phyloP scores from a whole-genome alignment of 2,797 vertebrate genomes.

The Liasis olivaceus region DNA sequence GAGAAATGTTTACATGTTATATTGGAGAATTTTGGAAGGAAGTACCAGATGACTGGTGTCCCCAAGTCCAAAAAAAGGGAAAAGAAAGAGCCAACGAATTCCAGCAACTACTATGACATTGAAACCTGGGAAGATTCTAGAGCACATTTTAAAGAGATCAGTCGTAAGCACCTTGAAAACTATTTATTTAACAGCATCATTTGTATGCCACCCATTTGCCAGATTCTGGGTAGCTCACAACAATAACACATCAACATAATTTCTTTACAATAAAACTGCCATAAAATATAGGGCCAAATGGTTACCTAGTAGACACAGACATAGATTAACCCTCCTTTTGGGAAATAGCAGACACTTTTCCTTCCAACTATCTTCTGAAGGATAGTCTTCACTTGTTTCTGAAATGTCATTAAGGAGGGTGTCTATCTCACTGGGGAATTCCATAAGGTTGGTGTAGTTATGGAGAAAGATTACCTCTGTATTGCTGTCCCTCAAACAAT shows the following conservation, averaged over 20 bases:
- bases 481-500: not conserved
- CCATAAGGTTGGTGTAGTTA: not conserved
- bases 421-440: not conserved
- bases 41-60: not conserved
- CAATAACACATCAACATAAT: not conserved
- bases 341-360: not conserved
- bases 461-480: not conserved
- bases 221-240: not conserved
- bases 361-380: not conserved
- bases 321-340: not conserved
- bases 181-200: not conserved
- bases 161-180: not conserved
- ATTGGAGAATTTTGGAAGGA: not conserved
- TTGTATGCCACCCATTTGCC: not conserved
- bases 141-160: not conserved
- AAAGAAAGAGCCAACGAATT: not conserved
- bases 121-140: not conserved
- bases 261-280: not conserved
- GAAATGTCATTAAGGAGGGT: not conserved
- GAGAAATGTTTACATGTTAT: not conserved
- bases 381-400: not conserved
- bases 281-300: not conserved
- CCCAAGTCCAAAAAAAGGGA: not conserved
- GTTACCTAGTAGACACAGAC: not conserved
- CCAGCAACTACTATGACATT: not conserved